Evolutionary conservation across 2,888 invertebrate genomes (phyloP).

Genomic region (Phytoseiulus persimilis): DNA sequence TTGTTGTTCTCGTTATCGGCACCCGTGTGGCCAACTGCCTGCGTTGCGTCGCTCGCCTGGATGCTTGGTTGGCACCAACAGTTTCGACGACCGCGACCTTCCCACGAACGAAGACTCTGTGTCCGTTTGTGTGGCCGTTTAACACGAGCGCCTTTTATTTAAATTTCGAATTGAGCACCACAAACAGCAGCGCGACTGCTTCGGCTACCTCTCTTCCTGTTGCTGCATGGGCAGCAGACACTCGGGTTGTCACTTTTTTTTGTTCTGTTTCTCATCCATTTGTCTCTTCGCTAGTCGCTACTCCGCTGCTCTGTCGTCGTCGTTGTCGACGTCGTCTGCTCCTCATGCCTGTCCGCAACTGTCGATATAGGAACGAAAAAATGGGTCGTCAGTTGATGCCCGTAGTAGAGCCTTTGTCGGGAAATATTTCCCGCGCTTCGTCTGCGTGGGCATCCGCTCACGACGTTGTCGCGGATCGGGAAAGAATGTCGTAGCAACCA

Average conservation of each 20-base stretch:
- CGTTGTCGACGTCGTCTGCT: no score
- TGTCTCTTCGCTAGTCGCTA: neutral
- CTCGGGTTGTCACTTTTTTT: neutral
- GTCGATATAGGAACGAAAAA: neutral
- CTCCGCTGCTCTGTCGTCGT: no score
- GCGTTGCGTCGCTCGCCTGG: neutral
- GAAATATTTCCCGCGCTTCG: neutral
- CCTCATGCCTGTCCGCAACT: neutral
- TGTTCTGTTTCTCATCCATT: neutral
- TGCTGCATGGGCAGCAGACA: neutral
- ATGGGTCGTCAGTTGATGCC: neutral
- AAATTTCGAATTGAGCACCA: neutral
- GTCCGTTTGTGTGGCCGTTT: neutral
- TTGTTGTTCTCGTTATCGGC: neutral
- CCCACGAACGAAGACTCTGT: neutral
- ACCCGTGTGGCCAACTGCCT: neutral
- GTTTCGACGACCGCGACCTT: neutral
- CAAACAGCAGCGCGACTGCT: neutral
- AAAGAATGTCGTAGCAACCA: neutral
- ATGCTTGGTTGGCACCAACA: neutral
- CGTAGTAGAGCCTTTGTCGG: neutral
- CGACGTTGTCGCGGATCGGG: neutral
- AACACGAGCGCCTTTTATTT: conserved; percentile 5
- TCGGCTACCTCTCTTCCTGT: neutral
- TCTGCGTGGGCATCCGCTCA: neutral